Evolutionary conservation across 92 coral and sea anemone genomes (phyloP).

Genomic region (Parazoanthus swiftii): DNA sequence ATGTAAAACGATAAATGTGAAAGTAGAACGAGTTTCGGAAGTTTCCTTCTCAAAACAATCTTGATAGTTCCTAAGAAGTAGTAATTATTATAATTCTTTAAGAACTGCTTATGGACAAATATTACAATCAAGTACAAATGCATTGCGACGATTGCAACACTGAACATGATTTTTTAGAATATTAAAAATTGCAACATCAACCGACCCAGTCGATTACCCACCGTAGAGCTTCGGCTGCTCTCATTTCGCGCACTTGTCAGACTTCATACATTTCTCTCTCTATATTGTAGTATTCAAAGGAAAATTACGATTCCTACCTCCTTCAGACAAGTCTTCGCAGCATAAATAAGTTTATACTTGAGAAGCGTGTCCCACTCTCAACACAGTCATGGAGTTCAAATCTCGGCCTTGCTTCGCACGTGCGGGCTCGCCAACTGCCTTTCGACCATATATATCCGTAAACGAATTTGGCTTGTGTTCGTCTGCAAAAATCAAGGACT

Average conservation of each 20-base stretch:
- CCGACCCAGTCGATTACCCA: too few relatives aligned
- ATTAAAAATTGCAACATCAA: background rate
- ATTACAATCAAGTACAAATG: too few relatives aligned
- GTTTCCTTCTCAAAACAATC: background rate
- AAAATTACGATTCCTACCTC: background rate
- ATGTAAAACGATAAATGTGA: too few relatives aligned
- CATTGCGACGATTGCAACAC: too few relatives aligned
- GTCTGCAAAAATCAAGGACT: background rate
- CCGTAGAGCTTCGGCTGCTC: background rate
- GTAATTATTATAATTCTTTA: too few relatives aligned
- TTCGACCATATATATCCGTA: background rate
- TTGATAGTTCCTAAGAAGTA: background rate
- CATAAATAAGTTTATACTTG: too few relatives aligned
- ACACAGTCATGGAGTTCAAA: background rate
- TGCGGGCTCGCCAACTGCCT: background rate
- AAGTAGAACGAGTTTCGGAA: background rate
- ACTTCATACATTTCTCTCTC: background rate
- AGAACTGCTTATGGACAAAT: too few relatives aligned
- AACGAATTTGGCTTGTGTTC: background rate
- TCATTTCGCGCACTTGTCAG: background rate
- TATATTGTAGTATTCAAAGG: background rate
- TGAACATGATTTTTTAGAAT: too few relatives aligned
- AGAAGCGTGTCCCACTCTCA: background rate
- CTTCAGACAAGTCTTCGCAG: background rate
- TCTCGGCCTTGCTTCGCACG: too few relatives aligned